These are phyloP conservation scores for Mus spicilegus DNA, from an alignment of 2,113 vertebrate genomes.

Conservation along the genomic window DNA sequence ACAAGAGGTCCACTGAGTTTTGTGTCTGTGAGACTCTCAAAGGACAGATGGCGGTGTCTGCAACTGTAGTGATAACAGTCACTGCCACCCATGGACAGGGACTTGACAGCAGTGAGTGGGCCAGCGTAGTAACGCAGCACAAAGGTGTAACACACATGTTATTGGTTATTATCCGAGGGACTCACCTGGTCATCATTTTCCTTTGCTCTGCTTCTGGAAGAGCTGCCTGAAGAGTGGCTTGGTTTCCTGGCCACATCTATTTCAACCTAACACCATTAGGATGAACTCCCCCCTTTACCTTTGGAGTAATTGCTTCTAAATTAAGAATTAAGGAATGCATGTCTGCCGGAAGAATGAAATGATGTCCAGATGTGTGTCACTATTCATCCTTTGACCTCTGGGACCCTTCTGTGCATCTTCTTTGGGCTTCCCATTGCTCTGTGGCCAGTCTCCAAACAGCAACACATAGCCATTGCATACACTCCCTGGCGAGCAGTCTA, in stretches of 20 bases:
- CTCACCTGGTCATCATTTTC: background rate
- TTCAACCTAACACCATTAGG: background rate
- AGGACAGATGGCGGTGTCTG: background rate
- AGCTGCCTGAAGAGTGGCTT: background rate
- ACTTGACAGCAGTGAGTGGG: background rate
- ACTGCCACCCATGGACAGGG: accelerated
- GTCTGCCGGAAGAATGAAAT: background rate
- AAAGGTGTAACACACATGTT: accelerated
- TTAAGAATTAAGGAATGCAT: accelerated
- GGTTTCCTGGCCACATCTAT: background rate
- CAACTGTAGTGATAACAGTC: accelerated
- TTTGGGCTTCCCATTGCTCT: background rate
- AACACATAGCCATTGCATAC: accelerated
- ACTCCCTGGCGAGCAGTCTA: background rate
- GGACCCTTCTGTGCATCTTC: background rate
- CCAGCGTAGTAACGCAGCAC: accelerated
- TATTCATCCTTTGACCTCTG: background rate
- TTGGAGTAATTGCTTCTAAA: background rate
- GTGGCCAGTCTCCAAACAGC: background rate
- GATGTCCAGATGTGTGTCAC: background rate
- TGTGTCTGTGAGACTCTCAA: background rate
- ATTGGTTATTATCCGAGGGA: background rate
- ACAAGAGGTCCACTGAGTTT: background rate
- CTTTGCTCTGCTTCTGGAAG: background rate
- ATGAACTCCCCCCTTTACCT: background rate